phyloP scores from a whole-genome alignment of 1,140 invertebrate genomes.

The Drosophila nigromelanica region DNA sequence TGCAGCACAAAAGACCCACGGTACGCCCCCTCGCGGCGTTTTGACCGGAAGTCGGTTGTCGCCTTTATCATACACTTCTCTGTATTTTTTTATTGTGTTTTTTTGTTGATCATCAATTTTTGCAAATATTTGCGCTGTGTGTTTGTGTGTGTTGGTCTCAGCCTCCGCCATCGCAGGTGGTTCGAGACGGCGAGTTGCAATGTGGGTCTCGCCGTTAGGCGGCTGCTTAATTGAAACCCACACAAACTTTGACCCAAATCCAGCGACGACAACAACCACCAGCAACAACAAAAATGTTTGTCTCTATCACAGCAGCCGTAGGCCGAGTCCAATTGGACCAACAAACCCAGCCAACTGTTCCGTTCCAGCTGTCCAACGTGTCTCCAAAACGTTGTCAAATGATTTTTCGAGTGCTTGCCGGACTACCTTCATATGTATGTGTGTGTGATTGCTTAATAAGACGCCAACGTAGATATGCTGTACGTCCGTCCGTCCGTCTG shows the following conservation, averaged over 20 bases:
- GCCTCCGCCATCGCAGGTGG: constrained; percentile 36
- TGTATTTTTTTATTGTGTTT: not conserved
- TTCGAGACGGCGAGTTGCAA: constrained; percentile 22
- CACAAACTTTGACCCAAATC: constrained; percentile 79
- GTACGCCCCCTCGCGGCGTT: constrained; percentile 50
- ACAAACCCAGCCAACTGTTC: constrained; percentile 27
- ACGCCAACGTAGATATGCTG: constrained; percentile 62
- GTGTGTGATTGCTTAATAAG: constrained; percentile 64
- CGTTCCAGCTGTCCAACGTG: constrained; percentile 37
- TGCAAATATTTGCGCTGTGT: constrained; percentile 54
- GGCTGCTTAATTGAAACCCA: constrained; percentile 71
- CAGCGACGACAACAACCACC: constrained; percentile 27
- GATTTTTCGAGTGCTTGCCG: constrained; percentile 37
- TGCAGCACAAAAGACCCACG: constrained; percentile 44
- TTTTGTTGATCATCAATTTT: constrained; percentile 40
- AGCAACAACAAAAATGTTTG: constrained; percentile 39
- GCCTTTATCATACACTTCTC: constrained; percentile 19
- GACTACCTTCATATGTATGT: constrained; percentile 1
- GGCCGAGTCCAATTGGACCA: constrained; percentile 46
- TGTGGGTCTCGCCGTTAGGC: constrained; percentile 60
- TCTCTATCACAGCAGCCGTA: constrained; percentile 44
- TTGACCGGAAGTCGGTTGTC: constrained; percentile 75
- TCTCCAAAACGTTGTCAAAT: constrained; percentile 60
- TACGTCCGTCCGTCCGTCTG: constrained; percentile 21
- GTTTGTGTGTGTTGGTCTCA: constrained; percentile 28